Base-by-base conservation (phyloP, 2,797 vertebrate genomes). In the Rallus crepitans region DNA sequence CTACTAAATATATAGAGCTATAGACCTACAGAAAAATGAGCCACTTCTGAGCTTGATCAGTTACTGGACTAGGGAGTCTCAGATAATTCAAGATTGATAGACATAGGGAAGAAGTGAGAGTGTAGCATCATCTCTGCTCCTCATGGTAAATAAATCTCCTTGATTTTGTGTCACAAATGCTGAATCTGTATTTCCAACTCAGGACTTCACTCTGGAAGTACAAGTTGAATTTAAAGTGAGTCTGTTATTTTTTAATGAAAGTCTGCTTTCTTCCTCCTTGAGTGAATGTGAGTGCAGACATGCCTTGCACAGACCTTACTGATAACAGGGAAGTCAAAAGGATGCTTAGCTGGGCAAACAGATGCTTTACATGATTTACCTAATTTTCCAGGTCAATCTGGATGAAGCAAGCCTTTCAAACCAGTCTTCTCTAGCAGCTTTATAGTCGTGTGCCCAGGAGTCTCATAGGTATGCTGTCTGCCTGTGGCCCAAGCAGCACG, bases 151-250 rank as follows among this genome's bases (percentile, higher is more conserved):
- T 96, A 96, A 96, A 95, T 90, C 87, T 94, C 87, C 72, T 93
- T 94, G 92, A 96, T 97, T 97, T 96, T 92, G 40, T 97, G 89
- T 91, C 89, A 97, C 86, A 96, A 93, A 91, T 94, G 71, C 88
- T 90, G 71, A 92, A 94, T 81, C 64, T 92, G 61, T 88, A 82
- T 80, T 90, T 96, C 84, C 70, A 96, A 56, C 87, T 94, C 91
- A 92, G 85, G 83, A 77, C 91, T 95, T 90, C 57, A 63, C 19
- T 94, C 47, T 90, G 68, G 78, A 68, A 79, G 69, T 84, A 91
- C 7, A 56, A 88, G 78, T 55, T 97, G 92, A 96, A 97, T 97
- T 96, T 95, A 89, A 97, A 97, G 80, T 55, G 71, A 78, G 37
- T 80, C 39, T 81, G 75, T 89, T 95, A 88, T 75, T 96, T 96